Base-by-base conservation (phyloP, 1,140 invertebrate species). In the Dreissena rostriformis region DNA sequence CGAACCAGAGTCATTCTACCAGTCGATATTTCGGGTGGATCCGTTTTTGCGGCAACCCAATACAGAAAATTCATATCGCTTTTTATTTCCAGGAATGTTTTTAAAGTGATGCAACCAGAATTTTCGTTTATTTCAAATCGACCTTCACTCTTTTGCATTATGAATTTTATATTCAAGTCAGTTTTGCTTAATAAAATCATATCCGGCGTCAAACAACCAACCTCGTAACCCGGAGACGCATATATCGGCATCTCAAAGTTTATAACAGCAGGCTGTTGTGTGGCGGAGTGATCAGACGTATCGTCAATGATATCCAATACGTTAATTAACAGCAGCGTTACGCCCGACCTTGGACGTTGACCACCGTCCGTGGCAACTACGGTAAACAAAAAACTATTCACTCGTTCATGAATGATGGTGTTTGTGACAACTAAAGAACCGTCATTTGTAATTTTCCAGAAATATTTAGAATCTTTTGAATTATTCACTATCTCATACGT, bases 281-380 rank as follows among this genome's bases (percentile, higher is more conserved):
- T 51, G n/a, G 55, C 14, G 15, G 24, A 61, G 4, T 53, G 26
- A 15, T 19, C 66, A 2, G 39, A 39, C 39, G 19, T 26, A 49
- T 61, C 52, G 51, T 71, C 67, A n/a, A 68, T 67, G 28, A 71
- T 71, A 72, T 84, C 67, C 61, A 77, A 19, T 28, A 77, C 68
- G 19, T 61, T 70, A 15, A 77, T 52, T 11, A 51, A 52, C 0
- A 83, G 72, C 24, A 68, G 8, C 0, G 81, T 22, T 12, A 52
- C 68, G 6, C 73, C 67, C 22, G 61, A 28, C 63, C 74, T 77
- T n/a, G 82, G 70, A 72, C 55, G 71, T 52, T 49, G 26, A 1
- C 82, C 82, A 17, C 61, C 71, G 51, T 84, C 82, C 53, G 52
- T 71, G 4, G 82, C 82, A 77, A 77, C 49, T 15, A 84, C 57